phyloP scores from a whole-genome alignment of 2,113 vertebrate genomes.

The Oophaga pumilio region DNA sequence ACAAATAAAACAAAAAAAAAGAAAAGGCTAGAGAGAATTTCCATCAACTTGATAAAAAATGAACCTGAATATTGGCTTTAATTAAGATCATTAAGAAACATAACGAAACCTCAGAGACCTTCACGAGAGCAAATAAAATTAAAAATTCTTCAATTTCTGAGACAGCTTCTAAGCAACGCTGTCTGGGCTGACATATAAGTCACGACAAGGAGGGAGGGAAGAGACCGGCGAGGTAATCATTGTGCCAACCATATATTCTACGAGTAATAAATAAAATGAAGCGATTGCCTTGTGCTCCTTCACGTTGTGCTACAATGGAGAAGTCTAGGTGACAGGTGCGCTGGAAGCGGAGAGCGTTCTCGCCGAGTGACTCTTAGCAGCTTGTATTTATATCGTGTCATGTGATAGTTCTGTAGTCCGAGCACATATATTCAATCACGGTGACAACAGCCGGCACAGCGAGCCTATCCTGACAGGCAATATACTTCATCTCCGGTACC shows the following conservation, averaged over 20 bases:
- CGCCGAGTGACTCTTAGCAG: conserved; percentile 15
- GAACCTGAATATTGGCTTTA: background rate
- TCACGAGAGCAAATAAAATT: background rate
- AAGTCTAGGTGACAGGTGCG: background rate
- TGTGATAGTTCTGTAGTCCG: conserved; percentile 31
- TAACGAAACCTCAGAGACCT: background rate
- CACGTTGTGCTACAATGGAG: background rate
- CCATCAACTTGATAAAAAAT: background rate
- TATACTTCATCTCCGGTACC: conserved; percentile 40
- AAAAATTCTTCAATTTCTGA: background rate
- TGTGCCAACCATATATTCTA: background rate
- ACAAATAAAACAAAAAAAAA: background rate
- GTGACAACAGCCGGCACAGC: conserved; percentile 17
- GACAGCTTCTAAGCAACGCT: background rate
- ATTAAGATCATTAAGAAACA: background rate
- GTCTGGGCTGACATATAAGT: background rate
- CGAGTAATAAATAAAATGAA: background rate
- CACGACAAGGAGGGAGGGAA: background rate
- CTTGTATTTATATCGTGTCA: conserved; percentile 33
- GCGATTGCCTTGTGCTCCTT: background rate
- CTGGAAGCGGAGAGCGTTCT: conserved; percentile 5
- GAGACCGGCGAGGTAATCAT: background rate
- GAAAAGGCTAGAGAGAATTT: background rate
- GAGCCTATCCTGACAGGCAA: conserved; percentile 36
- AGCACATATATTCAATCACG: conserved; percentile 47